Evolutionary conservation across 2,888 invertebrate species (phyloP), one percentile per base, ranked within the genome.

Genomic region (Morpho deidamia): DNA sequence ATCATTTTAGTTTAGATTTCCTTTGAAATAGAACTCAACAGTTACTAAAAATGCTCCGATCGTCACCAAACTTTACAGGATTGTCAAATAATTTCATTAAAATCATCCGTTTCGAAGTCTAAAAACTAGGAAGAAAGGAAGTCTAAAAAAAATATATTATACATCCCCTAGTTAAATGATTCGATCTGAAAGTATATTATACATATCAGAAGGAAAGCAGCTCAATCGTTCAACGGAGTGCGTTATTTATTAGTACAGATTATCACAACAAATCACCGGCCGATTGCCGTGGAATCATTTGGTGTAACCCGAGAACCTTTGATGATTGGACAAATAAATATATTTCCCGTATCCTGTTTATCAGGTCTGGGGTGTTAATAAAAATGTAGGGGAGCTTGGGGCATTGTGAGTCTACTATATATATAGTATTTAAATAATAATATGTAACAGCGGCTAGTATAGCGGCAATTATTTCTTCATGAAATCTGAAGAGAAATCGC

Each of bases 301-400:
- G 75, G 82, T 86, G 88, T 88, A 88, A 89, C 85, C 76, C 69
- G 89, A 89, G 86, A 84, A 83, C 87, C 87, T 83, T 81, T 80
- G 87, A 84, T 87, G 89, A 89, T 88, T 89, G 89, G 84, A 81
- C 85, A 83, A 88, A 89, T 89, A 88, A 88, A 89, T 89, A 87
- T 87, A 87, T 87, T 86, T 88, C 79, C 85, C 79, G 81, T 88
- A 86, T 88, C 88, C 86, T 84, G 88, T 85, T 85, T 87, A 88
- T 88, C 89, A 71, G 79, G 77, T 80, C 76, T 76, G 76, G 83
- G 85, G 89, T 87, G 89, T 88, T 88, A 89, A 89, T 89, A 89
- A 88, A 89, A 88, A 88, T 88, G 87, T 88, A 84, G 83, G 69
- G 88, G 79, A 76, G 56, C 12, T 35, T 11, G 4, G 51, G 56